A percentile compares a stretch with the other conserved stretches of the same genome.
Conservation (phyloP, 2,888 invertebrate genomes). For the Ophonus ardosiacus region DNA sequence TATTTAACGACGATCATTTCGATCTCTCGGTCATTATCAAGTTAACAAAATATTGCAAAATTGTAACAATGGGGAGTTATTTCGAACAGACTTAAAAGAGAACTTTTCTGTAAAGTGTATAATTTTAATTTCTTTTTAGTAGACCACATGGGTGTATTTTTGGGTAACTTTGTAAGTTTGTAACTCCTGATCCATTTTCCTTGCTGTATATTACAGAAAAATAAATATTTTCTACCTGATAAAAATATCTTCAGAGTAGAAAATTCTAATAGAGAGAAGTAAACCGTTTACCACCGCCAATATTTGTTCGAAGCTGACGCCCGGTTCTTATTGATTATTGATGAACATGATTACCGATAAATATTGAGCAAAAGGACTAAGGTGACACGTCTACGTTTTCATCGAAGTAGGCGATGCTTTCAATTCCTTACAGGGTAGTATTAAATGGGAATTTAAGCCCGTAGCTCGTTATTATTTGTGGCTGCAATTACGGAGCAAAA, state of each 20-base stretch:
- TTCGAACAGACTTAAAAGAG: no score
- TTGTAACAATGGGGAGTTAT: no score
- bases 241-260: not conserved
- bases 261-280: not conserved
- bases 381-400: not conserved
- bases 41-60: no score
- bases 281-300: not conserved
- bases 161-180: no score
- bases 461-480: not conserved
- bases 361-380: slow-evolving; percentile 11
- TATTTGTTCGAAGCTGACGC: not conserved
- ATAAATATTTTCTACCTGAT: no score
- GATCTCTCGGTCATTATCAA: no score
- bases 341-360: slow-evolving; percentile 22
- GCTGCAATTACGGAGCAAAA: not conserved
- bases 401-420: not conserved
- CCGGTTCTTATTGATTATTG: slow-evolving; percentile 7
- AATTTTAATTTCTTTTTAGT: no score
- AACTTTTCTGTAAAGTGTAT: no score
- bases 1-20: no score
- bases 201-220: no score
- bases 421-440: not conserved
- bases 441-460: not conserved
- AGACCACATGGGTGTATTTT: no score
- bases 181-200: no score